phyloP scores from a whole-genome alignment of 2,797 vertebrate genomes.

The Echeneis naucrates region DNA sequence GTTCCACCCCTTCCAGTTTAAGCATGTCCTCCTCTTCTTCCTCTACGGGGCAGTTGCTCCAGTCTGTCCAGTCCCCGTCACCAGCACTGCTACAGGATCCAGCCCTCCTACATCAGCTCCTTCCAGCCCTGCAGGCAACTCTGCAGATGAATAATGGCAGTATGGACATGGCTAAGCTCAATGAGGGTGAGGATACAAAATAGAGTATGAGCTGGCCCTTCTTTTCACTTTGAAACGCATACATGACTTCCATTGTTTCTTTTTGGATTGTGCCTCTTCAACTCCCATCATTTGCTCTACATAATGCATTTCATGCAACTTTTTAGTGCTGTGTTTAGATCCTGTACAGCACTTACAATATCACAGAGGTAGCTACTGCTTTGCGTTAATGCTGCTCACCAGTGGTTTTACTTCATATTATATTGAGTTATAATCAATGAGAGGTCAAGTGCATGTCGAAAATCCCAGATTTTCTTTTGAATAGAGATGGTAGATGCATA shows the following conservation, averaged over 20 bases:
- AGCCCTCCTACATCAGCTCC: slow-evolving; percentile 96
- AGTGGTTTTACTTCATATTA: background rate
- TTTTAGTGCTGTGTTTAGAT: background rate
- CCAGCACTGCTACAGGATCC: slow-evolving; percentile 95
- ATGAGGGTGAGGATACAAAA: slow-evolving; percentile 89
- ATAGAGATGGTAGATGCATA: too few relatives aligned
- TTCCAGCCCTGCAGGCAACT: slow-evolving; percentile 97
- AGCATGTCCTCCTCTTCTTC: slow-evolving; percentile 78
- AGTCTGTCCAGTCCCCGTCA: slow-evolving; percentile 85
- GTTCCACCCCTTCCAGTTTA: slow-evolving; percentile 85
- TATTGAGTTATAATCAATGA: accelerated
- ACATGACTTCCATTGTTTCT: background rate
- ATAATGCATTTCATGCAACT: background rate
- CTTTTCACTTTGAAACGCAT: background rate
- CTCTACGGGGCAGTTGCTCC: slow-evolving; percentile 86
- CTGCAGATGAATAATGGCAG: slow-evolving; percentile 98
- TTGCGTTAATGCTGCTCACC: background rate
- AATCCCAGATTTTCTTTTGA: background rate
- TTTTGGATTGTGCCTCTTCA: background rate
- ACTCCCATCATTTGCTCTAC: background rate
- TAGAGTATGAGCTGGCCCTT: background rate
- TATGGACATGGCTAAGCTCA: slow-evolving; percentile 98
- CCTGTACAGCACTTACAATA: background rate
- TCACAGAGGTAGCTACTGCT: too few relatives aligned
- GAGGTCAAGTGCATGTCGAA: background rate